Conservation (phyloP, 2,888 invertebrate species). For the Anagyrus pseudococci region DNA sequence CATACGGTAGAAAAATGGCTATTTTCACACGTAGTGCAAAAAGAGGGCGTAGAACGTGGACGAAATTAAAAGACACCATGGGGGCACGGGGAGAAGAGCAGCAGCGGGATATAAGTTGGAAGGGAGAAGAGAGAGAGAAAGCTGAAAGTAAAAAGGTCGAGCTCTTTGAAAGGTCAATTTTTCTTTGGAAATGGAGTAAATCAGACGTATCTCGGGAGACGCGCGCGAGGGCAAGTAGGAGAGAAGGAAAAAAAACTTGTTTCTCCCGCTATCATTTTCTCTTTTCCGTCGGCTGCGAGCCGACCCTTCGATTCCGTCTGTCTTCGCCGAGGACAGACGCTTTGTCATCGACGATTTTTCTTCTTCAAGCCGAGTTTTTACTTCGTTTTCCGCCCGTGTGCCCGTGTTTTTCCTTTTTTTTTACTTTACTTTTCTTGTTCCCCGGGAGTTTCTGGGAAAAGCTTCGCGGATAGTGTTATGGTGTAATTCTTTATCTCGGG, state of each 20-base stretch:
- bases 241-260: conserved; percentile 16
- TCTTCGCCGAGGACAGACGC: conserved; percentile 25
- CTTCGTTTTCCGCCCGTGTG: background rate
- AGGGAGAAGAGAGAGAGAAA: conserved; percentile 7
- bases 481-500: conserved; percentile 12
- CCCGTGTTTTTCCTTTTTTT: background rate
- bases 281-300: too few relatives aligned
- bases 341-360: conserved; percentile 38
- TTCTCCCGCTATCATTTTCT: conserved; percentile 22
- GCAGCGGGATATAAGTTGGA: too few relatives aligned
- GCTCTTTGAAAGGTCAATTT: conserved; percentile 28
- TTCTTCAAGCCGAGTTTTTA: conserved; percentile 17
- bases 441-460: too few relatives aligned
- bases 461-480: conserved; percentile 1
- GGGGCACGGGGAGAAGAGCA: background rate
- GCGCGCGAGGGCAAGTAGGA: too few relatives aligned
- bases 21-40: too few relatives aligned
- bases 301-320: conserved; percentile 20
- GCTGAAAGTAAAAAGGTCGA: background rate
- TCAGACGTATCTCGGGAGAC: conserved; percentile 30
- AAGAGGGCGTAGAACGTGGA: background rate
- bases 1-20: background rate
- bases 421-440: conserved; percentile 1
- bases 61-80: background rate
- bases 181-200: conserved; percentile 36